Percentiles rank a stretch among this genome's conserved stretches.
These are phyloP conservation scores for human DNA, from an alignment of 2,113 vertebrate species.

Conservation along the genomic window DNA sequence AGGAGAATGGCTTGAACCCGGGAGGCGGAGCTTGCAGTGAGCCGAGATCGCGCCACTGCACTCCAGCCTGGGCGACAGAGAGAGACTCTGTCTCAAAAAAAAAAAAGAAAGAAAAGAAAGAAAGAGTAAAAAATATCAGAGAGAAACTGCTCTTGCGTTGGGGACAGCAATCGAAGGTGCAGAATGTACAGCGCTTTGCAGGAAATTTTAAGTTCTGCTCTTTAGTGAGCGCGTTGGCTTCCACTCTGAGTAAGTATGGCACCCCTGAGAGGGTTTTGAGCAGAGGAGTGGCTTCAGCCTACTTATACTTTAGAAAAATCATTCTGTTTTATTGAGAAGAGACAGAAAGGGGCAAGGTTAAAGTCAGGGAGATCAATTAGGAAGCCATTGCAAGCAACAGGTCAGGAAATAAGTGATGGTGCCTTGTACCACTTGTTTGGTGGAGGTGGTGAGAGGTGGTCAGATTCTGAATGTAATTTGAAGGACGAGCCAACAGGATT, in stretches of 20 bases:
- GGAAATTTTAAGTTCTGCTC: neutral
- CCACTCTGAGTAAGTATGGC: neutral
- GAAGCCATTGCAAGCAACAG: neutral
- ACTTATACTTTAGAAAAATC: neutral
- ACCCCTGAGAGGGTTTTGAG: neutral
- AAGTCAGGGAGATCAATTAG: neutral
- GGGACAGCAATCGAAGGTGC: neutral
- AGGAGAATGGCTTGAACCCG: too few relatives aligned
- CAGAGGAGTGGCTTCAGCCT: neutral
- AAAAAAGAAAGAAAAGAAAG: too few relatives aligned
- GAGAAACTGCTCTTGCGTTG: neutral
- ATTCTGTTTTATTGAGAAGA: neutral
- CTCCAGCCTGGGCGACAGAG: too few relatives aligned
- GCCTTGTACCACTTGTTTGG: too few relatives aligned
- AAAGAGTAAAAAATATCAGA: neutral
- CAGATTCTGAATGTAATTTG: neutral
- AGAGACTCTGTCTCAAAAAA: too few relatives aligned
- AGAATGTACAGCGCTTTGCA: neutral
- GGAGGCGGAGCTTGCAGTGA: too few relatives aligned
- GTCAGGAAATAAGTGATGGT: neutral
- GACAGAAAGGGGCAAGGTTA: neutral
- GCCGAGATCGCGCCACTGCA: too few relatives aligned
- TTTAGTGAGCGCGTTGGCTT: neutral
- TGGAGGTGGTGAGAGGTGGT: neutral
- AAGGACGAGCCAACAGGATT: neutral